A percentile compares a stretch with the other conserved stretches of the same genome.
Conservation (phyloP, 2,888 invertebrate genomes). For the Erebia palarica region DNA sequence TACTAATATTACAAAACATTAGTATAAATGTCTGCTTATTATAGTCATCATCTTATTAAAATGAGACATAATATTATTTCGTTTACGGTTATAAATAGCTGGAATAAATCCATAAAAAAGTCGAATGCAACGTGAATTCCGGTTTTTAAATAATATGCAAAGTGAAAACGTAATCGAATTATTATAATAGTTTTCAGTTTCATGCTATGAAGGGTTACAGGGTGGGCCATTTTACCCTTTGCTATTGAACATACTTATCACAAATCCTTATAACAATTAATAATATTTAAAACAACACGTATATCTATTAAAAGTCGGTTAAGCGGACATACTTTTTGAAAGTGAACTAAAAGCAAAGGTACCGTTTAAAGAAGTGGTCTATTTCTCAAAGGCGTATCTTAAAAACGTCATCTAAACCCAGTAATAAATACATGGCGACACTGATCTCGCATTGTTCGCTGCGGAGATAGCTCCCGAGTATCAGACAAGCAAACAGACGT, state of each 20-base stretch:
- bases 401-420: slow-evolving; percentile 29
- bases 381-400: slow-evolving; percentile 30
- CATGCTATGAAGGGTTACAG: neutral
- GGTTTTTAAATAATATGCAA: too few species aligned
- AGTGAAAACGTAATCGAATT: too few species aligned
- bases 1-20: too few species aligned
- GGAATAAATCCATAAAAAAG: too few species aligned
- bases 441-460: slow-evolving; percentile 51
- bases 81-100: too few species aligned
- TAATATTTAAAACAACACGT: neutral
- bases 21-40: too few species aligned
- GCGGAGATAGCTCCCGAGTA: slow-evolving; percentile 51
- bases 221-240: neutral
- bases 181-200: too few species aligned
- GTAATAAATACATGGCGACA: slow-evolving; percentile 39
- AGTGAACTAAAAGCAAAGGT: slow-evolving; percentile 17
- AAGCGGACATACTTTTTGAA: slow-evolving; percentile 7
- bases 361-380: slow-evolving; percentile 6
- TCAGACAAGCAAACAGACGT: slow-evolving; percentile 53
- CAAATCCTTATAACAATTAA: neutral
- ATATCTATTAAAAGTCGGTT: neutral
- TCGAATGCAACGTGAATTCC: too few species aligned
- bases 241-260: neutral
- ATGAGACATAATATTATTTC: too few species aligned
- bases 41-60: too few species aligned